These are phyloP conservation scores for Brachynemurus nebulosus DNA, from an alignment of 2,888 invertebrate species.

Conservation along the genomic window DNA sequence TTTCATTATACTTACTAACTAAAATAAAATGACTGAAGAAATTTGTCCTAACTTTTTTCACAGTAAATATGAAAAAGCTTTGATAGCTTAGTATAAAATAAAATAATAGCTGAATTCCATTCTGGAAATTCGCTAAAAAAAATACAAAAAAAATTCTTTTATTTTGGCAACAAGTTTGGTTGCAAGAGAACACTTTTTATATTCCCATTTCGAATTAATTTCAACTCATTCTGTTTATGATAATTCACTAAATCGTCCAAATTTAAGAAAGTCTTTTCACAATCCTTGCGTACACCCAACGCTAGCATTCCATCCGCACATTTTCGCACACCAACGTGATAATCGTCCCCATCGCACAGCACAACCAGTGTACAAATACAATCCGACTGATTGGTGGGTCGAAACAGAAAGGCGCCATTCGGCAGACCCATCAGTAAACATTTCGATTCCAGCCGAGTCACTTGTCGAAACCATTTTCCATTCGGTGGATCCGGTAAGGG, in stretches of 20 bases:
- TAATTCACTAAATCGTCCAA: constrained; percentile 1
- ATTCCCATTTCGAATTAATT: not conserved
- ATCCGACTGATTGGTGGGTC: not conserved
- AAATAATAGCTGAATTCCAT: no score
- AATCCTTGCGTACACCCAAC: constrained; percentile 3
- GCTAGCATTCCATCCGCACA: not conserved
- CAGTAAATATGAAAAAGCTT: no score
- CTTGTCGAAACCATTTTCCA: not conserved
- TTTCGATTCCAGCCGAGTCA: not conserved
- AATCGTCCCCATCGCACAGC: not conserved
- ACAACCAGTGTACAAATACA: constrained; percentile 1
- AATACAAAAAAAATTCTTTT: no score
- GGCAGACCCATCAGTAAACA: not conserved
- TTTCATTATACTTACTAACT: no score
- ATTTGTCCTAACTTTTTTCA: no score
- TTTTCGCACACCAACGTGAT: constrained; percentile 3
- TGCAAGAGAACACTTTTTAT: no score
- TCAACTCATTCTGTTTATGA: not conserved
- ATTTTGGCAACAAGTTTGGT: no score
- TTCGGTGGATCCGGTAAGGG: not conserved
- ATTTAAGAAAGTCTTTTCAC: not conserved
- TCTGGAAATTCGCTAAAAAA: no score
- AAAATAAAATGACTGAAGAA: no score
- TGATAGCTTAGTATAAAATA: no score
- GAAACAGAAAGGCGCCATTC: constrained; percentile 7